Conservation (phyloP, 92 coral and sea anemone species). For the Siderastrea siderea region DNA sequence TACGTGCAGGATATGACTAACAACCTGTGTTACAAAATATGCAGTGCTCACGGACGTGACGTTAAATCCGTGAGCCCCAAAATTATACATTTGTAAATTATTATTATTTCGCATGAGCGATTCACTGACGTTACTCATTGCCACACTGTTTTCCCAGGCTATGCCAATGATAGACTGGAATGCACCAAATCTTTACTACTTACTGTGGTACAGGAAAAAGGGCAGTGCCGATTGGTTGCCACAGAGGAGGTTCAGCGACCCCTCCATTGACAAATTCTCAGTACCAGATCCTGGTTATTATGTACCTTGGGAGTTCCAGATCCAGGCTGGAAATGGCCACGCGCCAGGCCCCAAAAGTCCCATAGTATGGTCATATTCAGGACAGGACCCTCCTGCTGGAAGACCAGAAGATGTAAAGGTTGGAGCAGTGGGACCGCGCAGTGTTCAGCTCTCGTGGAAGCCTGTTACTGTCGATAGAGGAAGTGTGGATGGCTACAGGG, state of each 20-base stretch:
- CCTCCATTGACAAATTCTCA: slow-evolving; percentile 12
- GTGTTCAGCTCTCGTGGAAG: slow-evolving; percentile 70
- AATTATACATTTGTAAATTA: no score
- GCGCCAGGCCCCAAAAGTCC: slow-evolving; percentile 75
- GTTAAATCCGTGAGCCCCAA: no score
- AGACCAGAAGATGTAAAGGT: slow-evolving; percentile 59
- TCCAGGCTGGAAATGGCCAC: slow-evolving; percentile 63
- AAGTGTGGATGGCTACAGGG: slow-evolving; percentile 85
- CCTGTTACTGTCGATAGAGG: slow-evolving; percentile 52
- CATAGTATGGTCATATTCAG: slow-evolving; percentile 59
- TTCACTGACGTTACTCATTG: background rate
- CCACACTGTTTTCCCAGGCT: slow-evolving; percentile 47
- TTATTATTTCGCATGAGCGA: no score
- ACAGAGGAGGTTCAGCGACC: slow-evolving; percentile 3
- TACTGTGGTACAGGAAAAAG: slow-evolving; percentile 43
- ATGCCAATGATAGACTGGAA: slow-evolving; percentile 79
- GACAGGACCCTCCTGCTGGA: slow-evolving; percentile 71
- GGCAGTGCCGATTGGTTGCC: fast-evolving
- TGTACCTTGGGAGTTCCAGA: slow-evolving; percentile 74
- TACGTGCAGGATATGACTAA: no score
- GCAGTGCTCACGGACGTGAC: no score
- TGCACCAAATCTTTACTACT: slow-evolving; percentile 63
- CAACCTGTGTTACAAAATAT: no score
- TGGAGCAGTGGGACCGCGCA: slow-evolving; percentile 53
- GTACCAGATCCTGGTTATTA: slow-evolving; percentile 78